phyloP scores from a whole-genome alignment of 2,113 vertebrate genomes.

The crab-eating macaque (Macaca fascicularis) region T2T-MFA8v1.1 NC_088376.1:57505501-57506000 shows the following conservation, averaged over 20 bases:
- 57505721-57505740: not conserved
- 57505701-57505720: not conserved
- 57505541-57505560: not conserved
- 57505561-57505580: not conserved
- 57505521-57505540: not conserved
- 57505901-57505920: not conserved
- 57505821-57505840: not conserved
- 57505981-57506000: not conserved
- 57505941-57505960: not conserved
- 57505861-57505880: not conserved
- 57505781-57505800: not conserved
- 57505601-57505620: not conserved
- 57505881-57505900: not conserved
- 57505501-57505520: not conserved
- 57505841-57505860: not conserved
- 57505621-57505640: not conserved
- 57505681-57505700: not conserved
- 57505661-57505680: not conserved
- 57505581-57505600: not conserved
- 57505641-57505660: not conserved
- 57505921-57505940: not conserved
- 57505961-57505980: not conserved
- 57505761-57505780: not conserved
- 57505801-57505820: not conserved
- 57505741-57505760: not conserved